These are phyloP conservation scores for Sebastes diploproa DNA, from an alignment of 2,797 vertebrate species.

Conservation along the genomic window DNA sequence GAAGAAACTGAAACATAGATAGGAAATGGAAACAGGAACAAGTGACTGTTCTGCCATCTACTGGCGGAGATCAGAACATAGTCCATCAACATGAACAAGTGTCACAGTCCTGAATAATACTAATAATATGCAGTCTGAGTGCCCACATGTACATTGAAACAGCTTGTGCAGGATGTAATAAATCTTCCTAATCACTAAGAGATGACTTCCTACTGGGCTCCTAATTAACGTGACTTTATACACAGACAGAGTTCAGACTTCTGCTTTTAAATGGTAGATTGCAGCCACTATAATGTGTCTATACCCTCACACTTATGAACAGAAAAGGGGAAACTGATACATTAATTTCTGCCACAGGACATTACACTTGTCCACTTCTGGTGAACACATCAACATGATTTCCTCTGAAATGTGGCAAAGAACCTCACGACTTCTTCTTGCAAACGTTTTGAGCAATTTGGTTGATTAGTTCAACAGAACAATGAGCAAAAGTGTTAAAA, in stretches of 20 bases:
- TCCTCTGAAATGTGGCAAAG: not conserved
- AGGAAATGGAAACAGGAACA: not conserved
- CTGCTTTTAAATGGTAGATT: not conserved
- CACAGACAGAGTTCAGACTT: not conserved
- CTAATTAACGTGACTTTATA: not conserved
- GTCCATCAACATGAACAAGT: not conserved
- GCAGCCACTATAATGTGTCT: not conserved
- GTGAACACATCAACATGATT: not conserved
- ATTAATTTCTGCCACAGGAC: not conserved
- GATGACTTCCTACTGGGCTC: not conserved
- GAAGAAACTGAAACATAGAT: not conserved
- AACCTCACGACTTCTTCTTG: not conserved
- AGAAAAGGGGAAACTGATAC: not conserved
- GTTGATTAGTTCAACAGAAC: not conserved
- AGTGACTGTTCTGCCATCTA: constrained; percentile 33
- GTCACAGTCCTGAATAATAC: not conserved
- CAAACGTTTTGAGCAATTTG: not conserved
- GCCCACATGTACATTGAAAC: not conserved
- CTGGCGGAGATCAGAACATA: constrained; percentile 1
- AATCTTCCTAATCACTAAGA: not conserved
- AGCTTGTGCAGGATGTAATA: not conserved
- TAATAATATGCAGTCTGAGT: not conserved
- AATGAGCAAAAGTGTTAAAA: not conserved
- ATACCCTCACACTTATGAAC: not conserved
- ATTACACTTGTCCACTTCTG: not conserved